These are phyloP conservation scores for Helicoverpa armigera DNA, from an alignment of 1,140 invertebrate genomes.

Conservation along the genomic window DNA sequence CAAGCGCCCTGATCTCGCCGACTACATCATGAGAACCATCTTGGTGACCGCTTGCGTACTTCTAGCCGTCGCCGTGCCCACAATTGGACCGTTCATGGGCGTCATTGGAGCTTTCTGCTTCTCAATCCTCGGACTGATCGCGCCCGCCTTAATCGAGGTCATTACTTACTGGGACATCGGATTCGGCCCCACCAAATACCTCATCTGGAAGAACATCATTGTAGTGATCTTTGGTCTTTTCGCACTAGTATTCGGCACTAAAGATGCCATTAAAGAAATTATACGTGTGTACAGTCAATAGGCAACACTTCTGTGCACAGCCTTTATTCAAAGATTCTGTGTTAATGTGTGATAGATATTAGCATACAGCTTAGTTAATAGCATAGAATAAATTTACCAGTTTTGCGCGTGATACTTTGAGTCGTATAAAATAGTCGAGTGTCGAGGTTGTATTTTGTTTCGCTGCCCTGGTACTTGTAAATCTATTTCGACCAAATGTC, in stretches of 20 bases:
- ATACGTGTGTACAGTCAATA: constrained; percentile 57
- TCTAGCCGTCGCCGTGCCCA: constrained; percentile 95
- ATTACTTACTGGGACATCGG: constrained; percentile 93
- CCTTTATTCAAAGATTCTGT: constrained; percentile 34
- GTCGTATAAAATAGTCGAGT: constrained; percentile 7
- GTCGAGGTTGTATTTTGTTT: constrained; percentile 28
- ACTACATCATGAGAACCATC: constrained; percentile 92
- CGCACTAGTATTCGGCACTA: constrained; percentile 93
- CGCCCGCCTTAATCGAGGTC: constrained; percentile 96
- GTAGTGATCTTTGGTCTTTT: constrained; percentile 91
- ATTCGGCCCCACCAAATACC: constrained; percentile 90
- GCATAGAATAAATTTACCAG: constrained; percentile 24
- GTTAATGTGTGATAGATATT: constrained; percentile 42
- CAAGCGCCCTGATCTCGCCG: constrained; percentile 90
- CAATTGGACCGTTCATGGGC: constrained; percentile 96
- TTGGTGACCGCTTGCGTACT: constrained; percentile 90
- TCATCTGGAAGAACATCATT: constrained; percentile 92
- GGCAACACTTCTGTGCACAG: constrained; percentile 21
- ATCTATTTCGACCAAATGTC: constrained; percentile 24
- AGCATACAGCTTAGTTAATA: constrained; percentile 42
- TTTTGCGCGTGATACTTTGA: constrained; percentile 33
- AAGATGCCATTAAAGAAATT: constrained; percentile 91
- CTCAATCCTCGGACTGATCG: constrained; percentile 96
- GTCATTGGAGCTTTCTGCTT: constrained; percentile 98
- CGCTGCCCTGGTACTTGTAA: constrained; percentile 12